These are phyloP conservation scores for Rhopalosiphum maidis DNA, from an alignment of 1,140 invertebrate species.

Conservation along the genomic window DNA sequence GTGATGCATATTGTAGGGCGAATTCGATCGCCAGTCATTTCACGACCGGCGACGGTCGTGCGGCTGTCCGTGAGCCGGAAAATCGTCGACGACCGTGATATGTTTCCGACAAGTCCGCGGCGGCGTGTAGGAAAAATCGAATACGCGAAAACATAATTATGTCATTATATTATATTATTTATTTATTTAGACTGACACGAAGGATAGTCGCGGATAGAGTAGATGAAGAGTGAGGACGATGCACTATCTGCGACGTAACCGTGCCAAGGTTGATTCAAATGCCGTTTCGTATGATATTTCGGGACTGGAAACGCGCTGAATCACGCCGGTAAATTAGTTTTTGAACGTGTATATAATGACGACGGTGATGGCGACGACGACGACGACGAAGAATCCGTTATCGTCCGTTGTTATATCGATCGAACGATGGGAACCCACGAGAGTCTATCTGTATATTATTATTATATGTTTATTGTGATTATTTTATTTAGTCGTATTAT, in stretches of 20 bases:
- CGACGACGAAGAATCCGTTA: constrained; percentile 14
- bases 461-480: constrained; percentile 28
- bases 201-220: no score
- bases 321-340: constrained; percentile 56
- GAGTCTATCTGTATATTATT: neutral
- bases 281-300: neutral
- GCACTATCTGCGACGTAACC: neutral
- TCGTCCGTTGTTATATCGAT: constrained; percentile 42
- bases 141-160: neutral
- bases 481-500: neutral
- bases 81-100: neutral
- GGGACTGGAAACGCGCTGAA: constrained; percentile 43
- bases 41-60: no score
- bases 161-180: neutral
- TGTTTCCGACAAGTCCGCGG: no score
- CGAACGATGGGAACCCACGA: constrained; percentile 43
- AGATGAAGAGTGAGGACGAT: neutral
- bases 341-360: constrained; percentile 44
- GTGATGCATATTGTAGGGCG: no score
- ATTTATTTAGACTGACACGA: neutral
- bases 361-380: neutral
- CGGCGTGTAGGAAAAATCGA: no score
- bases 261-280: constrained; percentile 54
- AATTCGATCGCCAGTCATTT: neutral
- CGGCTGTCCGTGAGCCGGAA: neutral